Evolutionary conservation across 2,888 invertebrate genomes (phyloP).

Genomic region (Anorthoa munda): DNA sequence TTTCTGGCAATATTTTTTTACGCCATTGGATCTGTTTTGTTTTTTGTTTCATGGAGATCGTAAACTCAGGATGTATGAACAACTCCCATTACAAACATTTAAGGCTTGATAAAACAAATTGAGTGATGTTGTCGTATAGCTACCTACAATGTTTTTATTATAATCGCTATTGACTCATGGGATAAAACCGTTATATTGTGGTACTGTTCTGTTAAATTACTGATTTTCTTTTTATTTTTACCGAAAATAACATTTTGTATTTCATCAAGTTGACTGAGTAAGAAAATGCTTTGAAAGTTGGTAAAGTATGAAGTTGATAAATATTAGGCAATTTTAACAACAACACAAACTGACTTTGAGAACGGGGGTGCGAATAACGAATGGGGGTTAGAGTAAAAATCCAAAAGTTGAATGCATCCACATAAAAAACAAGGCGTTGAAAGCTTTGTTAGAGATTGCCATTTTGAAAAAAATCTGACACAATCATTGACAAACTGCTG

Average conservation of each 20-base stretch:
- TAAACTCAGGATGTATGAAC: slow-evolving; percentile 77
- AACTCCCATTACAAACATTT: slow-evolving; percentile 68
- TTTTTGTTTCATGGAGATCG: slow-evolving; percentile 73
- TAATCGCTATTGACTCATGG: slow-evolving; percentile 75
- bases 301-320: neutral
- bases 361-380: neutral
- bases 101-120: slow-evolving; percentile 79
- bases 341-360: neutral
- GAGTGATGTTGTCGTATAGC: slow-evolving; percentile 74
- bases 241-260: slow-evolving; percentile 60
- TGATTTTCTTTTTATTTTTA: slow-evolving; percentile 38
- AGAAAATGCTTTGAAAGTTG: neutral
- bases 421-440: neutral
- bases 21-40: slow-evolving; percentile 58
- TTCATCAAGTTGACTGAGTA: slow-evolving; percentile 57
- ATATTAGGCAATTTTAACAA: neutral
- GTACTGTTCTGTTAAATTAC: slow-evolving; percentile 82
- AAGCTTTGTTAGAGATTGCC: no score
- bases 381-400: neutral
- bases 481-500: neutral
- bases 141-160: slow-evolving; percentile 77
- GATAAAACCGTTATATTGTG: slow-evolving; percentile 72
- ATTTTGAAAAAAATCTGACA: no score
- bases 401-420: neutral
- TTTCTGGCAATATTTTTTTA: slow-evolving; percentile 64